These are phyloP conservation scores for Caenorhabditis zanzibari DNA, from an alignment of 2,888 invertebrate species.

Conservation along the genomic window DNA sequence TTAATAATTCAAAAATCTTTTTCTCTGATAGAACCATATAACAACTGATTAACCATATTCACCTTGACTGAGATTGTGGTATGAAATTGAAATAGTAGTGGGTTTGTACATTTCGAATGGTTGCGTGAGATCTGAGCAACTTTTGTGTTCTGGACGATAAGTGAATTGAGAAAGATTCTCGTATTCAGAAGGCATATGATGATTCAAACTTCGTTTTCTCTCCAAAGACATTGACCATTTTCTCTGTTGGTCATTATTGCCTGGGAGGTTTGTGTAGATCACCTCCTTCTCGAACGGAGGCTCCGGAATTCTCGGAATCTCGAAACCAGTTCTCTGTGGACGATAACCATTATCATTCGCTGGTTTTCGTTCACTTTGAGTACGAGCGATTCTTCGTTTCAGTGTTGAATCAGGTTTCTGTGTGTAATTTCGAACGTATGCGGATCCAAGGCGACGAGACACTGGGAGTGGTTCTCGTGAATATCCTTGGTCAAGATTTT, in stretches of 20 bases:
- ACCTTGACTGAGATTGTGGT: constrained; percentile 61
- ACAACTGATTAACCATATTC: constrained; percentile 6
- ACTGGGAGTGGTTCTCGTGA: constrained; percentile 26
- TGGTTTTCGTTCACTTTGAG: constrained; percentile 66
- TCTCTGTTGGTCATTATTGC: constrained; percentile 14
- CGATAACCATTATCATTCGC: constrained; percentile 40
- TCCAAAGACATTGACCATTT: constrained; percentile 60
- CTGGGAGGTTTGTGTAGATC: constrained; percentile 47
- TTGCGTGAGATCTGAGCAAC: constrained; percentile 62
- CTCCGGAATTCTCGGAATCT: constrained; percentile 32
- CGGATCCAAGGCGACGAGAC: constrained; percentile 52
- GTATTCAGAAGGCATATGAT: constrained; percentile 27
- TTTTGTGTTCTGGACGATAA: constrained; percentile 52
- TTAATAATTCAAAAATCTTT: neutral
- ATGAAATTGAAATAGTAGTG: constrained; percentile 59
- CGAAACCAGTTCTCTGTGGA: constrained; percentile 22
- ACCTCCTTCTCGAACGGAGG: constrained; percentile 28
- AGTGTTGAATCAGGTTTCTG: constrained; percentile 68
- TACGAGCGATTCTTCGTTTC: constrained; percentile 70
- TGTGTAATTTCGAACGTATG: constrained; percentile 29
- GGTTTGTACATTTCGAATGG: constrained; percentile 53
- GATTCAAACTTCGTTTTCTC: constrained; percentile 45
- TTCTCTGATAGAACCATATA: constrained; percentile 22
- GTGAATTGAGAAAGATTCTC: constrained; percentile 44
- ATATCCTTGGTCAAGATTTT: constrained; percentile 49